Base-by-base conservation (phyloP, 2,888 invertebrate species). In the Scaptomyza parva region DNA sequence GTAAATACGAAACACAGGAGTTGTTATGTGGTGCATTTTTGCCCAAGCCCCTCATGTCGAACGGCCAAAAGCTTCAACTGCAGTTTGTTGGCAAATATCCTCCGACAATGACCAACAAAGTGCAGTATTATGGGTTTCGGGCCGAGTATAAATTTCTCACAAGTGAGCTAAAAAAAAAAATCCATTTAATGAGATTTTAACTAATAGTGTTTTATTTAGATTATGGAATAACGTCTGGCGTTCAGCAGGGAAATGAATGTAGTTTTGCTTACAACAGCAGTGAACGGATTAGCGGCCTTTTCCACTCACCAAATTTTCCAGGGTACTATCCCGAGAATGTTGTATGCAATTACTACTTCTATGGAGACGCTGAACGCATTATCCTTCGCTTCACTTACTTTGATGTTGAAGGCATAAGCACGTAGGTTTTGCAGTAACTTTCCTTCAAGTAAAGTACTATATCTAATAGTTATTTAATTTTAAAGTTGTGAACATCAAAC, bases 31-130 rank as follows among this genome's bases (percentile, higher is more conserved):
- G 97, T 35, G 94, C 95, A 72, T 88, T 85, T 44, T 92, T 95
- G 53, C 98, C 98, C 0, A 95, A 96, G 77, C 97, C 97, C 60
- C 93, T 98, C 74, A 98, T 99, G 98, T 98, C 98, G 62, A 97
- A 96, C 89, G 97, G 97, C 40, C 96, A 96, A 50, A 94, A 96
- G 86, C 93, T 99, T 89, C 95, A 96, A 90, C 92, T 99, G 60
- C 97, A 97, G 91, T 98, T 98, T 90, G 94, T 95, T 66, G 97
- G 97, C 47, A 93, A 94, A 52, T 83, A 88, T 71, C 89, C 90
- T n/a, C 88, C 90, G 0, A 58, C 47, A 18, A 77, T 73, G 63
- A 95, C 96, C n/a, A 95, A 96, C 24, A 94, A 95, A 66, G 76
- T 86, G 82, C 94, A 95, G 84, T 95, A 95, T 48, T 95, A 95